Evolutionary conservation across 2,113 vertebrate genomes (phyloP).

Genomic region (Amphilophus citrinellus): DNA sequence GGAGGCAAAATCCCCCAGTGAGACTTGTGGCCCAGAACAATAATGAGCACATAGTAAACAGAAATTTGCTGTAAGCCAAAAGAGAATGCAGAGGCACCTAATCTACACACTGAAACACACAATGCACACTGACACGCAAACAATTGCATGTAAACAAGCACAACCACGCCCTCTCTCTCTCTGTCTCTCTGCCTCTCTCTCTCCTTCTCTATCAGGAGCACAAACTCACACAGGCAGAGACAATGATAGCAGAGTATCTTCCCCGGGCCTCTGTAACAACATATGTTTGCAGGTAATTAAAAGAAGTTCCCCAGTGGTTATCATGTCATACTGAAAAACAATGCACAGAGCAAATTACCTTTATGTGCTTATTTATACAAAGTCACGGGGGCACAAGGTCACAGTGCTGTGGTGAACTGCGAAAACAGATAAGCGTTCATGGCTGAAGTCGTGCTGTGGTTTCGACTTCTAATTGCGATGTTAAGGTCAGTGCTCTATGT

Average conservation of each 20-base stretch:
- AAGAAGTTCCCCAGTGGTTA: slow-evolving; percentile 76
- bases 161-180: slow-evolving; percentile 16
- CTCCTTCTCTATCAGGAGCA: neutral
- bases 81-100: slow-evolving; percentile 58
- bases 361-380: slow-evolving; percentile 74
- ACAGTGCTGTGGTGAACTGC: slow-evolving; percentile 40
- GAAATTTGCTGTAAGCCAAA: slow-evolving; percentile 66
- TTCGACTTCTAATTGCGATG: slow-evolving; percentile 30
- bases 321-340: slow-evolving; percentile 80
- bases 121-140: slow-evolving; percentile 24
- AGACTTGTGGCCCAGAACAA: slow-evolving; percentile 74
- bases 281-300: slow-evolving; percentile 85
- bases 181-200: neutral
- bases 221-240: slow-evolving; percentile 28
- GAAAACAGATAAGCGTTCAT: neutral
- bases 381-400: slow-evolving; percentile 58
- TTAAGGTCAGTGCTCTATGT: slow-evolving; percentile 9
- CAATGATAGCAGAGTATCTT: slow-evolving; percentile 70
- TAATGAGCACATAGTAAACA: slow-evolving; percentile 78
- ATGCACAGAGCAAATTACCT: slow-evolving; percentile 76
- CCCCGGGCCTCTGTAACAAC: slow-evolving; percentile 70
- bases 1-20: slow-evolving; percentile 66
- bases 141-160: neutral
- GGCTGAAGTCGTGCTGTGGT: slow-evolving; percentile 13
- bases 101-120: slow-evolving; percentile 48